Evolutionary conservation across 2,888 invertebrate genomes (phyloP), one percentile per base, ranked within the genome.

Genomic region (Cephus rjabovi): DNA sequence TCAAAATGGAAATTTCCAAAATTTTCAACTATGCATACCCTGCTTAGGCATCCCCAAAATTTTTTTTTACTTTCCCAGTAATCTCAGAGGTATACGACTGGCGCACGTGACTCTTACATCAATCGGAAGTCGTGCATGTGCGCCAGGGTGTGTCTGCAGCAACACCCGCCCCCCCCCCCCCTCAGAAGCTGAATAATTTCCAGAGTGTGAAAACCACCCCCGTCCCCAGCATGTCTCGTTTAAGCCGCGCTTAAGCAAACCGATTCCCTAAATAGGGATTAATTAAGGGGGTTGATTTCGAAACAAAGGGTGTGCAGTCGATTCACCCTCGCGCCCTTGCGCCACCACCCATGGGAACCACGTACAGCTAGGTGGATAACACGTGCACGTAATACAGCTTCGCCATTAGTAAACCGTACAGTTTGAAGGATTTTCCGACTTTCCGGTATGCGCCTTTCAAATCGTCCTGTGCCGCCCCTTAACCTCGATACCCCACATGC

Each of bases 201-300:
- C 81, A 81, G 1, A 9, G 71, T 34, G 31, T 75, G 81, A 70
- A 70, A 82, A 76, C 56, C 71, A 79, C 78, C 79, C 80, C 80
- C 75, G 79, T 56, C 56, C 15, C 56, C 56, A 56, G 23, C 56
- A 56, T 81, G 83, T 81, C 79, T 82, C 83, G 80, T 79, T 81
- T 77, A 80, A 81, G 82, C 81, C 81, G 80, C 85, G 85, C 84
- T 86, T 87, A 85, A 86, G 85, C 85, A 86, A 85, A 86, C 87
- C 85, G 86, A 87, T 88, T 84, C 86, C 83, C 85, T 86, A 88
- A 89, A 89, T 86, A 84, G 86, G 84, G 87, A 88, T 90, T 89
- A 89, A 89, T 89, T 87, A 88, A 86, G 85, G 85, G 56, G 86
- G 82, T 84, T 84, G 86, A 87, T 89, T 88, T 83, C 79, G 83